Evolutionary conservation across 2,888 invertebrate species (phyloP), one percentile per base, ranked within the genome.

Genomic region (Drosophila pullipes): DNA sequence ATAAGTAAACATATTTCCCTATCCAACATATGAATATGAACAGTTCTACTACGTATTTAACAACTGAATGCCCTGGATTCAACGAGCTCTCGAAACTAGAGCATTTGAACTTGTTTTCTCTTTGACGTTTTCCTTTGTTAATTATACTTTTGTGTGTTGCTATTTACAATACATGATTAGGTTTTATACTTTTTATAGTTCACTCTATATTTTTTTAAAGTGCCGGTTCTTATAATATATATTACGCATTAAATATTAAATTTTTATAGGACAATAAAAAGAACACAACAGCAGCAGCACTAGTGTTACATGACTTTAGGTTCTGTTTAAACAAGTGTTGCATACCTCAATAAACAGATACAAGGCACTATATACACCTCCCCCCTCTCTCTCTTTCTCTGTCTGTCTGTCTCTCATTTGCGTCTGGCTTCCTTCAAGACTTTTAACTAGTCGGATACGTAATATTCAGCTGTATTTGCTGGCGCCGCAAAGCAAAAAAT

Each of bases 401-500:
- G 5, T 41, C 41, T 41, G 2, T n/a, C 18, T 3, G 30, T 31
- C 25, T n/a, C 16, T 50, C 18, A 6, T 3, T n/a, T 35, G 22
- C 13, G 2, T 30, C 11, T 30, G 30, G 2, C 47, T 47, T 78
- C 68, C 71, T 65, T 62, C 54, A 54, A 68, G 60, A 54, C 61
- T 37, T 33, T n/a, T 25, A 58, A 61, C 67, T 28, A 35, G 52
- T 53, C 67, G 61, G 39, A 69, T 73, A 74, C 73, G 74, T 78
- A 78, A 79, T 73, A 57, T 65, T 59, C 18, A 47, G 61, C 63
- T 37, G 37, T 55, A 30, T 52, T 44, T 61, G 41, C 52, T 54
- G 79, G 77, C 81, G 78, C 77, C 76, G 35, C 35, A 63, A 37
- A 31, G 22, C 37, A 39, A 59, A 47, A 28, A 16, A 35, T 25